Base-by-base conservation (phyloP, 2,888 invertebrate species). In the Hoplodrina blanda region DNA sequence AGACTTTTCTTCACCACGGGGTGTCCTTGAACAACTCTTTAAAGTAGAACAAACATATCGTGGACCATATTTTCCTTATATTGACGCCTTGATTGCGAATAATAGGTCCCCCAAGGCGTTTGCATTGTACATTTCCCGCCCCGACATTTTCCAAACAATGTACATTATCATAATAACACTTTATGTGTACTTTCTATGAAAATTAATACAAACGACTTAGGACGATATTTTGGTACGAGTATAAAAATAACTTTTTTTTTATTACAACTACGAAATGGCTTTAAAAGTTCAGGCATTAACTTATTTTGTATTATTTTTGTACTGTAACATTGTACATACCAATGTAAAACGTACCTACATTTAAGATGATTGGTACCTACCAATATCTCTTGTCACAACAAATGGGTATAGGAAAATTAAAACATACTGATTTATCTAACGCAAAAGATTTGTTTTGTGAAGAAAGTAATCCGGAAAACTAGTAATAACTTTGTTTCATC, bases 401-500 rank as follows among this genome's bases (percentile, higher is more conserved):
- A 64, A 73, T 46, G 5, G 17, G 50, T 60, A 56, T 54, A 56
- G 33, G 52, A 62, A 75, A 77, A 84, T 79, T 77, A 78, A 83
- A 82, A 71, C 64, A 52, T 65, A 71, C 62, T 65, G 72, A 77
- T 77, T 78, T 82, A 78, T 76, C 70, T 60, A 62, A 78, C 59
- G 61, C 66, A 62, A 76, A 78, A 80, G 78, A 81, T 82, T 84
- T 80, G 81, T 83, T 90, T 90, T 90, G 89, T 88, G 85, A 88
- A 87, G 88, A 91, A 92, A 91, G 88, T 91, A 92, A 93, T 91
- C 91, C 89, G 87, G 86, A 86, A 88, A 91, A 91, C 89, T 88
- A 91, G 91, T 91, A 93, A 94, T 94, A 94, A 92, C 90, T 92
- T 90, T 82, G 90, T 91, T 91, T 91, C 92, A 93, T 95, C 93